Evolutionary conservation across 2,888 invertebrate species (phyloP), one percentile per base, ranked within the genome.

Genomic region (Tyria jacobaeae): DNA sequence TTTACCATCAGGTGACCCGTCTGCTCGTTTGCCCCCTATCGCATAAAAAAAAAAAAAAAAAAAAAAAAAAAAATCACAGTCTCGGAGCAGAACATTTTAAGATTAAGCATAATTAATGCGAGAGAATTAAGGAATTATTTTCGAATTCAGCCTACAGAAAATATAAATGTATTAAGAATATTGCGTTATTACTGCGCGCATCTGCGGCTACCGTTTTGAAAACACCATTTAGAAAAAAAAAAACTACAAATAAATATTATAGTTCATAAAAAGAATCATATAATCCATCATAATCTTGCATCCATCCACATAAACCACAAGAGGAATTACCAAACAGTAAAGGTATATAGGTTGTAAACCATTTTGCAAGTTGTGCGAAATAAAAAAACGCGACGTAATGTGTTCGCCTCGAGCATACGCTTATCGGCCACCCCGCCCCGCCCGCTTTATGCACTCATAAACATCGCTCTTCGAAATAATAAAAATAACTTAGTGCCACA

Each of bases 391-490:
- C 68, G 57, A 56, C 57, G 60, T 57, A 56, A 65, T 62, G 65
- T 64, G 60, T 52, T 68, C 49, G 67, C 66, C 66, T 54, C 71
- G 54, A 73, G 78, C 77, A 70, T 70, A 68, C 66, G 82, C 82
- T 82, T 84, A 83, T 83, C 84, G 76, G 69, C 59, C 66, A 55
- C 60, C 68, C 64, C 72, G 71, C 65, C 70, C 70, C 71, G 62
- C 66, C 62, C 76, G 71, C 74, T 76, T 79, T 76, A 80, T 83
- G 79, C 78, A 73, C 70, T 66, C 82, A 75, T 86, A 86, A 85
- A 83, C 85, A 82, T 81, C 69, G 78, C 80, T 78, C 80, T 75
- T 73, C 79, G 79, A 80, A 76, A 84, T 84, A 80, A 85, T 85
- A 85, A 81, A 85, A 83, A 85, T 83, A 81, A 78, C 77, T 77